These are phyloP conservation scores for Idaea straminata DNA, from an alignment of 2,888 invertebrate genomes.

Conservation along the genomic window DNA sequence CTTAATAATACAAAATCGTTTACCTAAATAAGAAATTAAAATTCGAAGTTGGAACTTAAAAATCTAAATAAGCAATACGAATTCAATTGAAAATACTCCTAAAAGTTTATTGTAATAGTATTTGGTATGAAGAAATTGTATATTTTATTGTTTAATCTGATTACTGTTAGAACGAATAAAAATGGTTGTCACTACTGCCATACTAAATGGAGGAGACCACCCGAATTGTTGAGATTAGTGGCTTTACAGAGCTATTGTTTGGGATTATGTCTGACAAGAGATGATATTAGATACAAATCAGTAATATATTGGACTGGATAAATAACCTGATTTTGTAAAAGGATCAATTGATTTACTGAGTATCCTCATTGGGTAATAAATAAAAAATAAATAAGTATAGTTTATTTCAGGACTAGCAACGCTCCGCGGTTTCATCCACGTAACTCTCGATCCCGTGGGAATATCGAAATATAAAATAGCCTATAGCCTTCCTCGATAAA, in stretches of 20 bases:
- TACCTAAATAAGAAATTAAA: neutral
- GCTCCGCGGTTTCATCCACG: too few species aligned
- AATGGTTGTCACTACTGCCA: constrained; percentile 45
- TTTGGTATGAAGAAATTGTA: constrained; percentile 29
- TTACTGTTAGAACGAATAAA: constrained; percentile 45
- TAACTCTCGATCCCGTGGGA: too few species aligned
- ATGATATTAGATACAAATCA: constrained; percentile 17
- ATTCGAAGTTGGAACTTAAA: neutral
- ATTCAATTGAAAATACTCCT: constrained; percentile 1
- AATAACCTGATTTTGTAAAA: neutral
- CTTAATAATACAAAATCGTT: too few species aligned
- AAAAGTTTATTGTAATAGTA: constrained; percentile 10
- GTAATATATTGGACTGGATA: neutral
- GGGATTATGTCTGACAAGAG: constrained; percentile 29
- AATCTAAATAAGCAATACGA: constrained; percentile 17
- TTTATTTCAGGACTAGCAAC: too few species aligned
- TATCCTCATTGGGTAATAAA: too few species aligned
- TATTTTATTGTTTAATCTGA: constrained; percentile 55
- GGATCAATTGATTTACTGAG: neutral
- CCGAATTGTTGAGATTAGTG: constrained; percentile 35
- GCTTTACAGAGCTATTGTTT: constrained; percentile 35
- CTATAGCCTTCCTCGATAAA: too few species aligned
- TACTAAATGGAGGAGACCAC: constrained; percentile 50
- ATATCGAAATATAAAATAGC: too few species aligned
- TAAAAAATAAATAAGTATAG: too few species aligned